Conservation (phyloP, 1,140 invertebrate genomes). For the Neotoxoptera formosana region DNA sequence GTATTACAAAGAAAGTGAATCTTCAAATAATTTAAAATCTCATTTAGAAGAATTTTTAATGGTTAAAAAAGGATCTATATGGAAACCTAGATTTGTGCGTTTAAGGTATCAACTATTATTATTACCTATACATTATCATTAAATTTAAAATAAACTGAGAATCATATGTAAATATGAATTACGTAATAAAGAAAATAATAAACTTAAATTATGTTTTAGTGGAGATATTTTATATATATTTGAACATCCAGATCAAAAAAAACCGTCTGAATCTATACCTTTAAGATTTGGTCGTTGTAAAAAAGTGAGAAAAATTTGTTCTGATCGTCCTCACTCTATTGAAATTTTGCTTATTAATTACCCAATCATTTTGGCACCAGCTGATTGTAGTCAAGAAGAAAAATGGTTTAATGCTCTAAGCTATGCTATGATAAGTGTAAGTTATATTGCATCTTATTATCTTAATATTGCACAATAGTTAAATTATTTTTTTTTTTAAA, state of each 20-base stretch:
- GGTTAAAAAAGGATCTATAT: constrained; percentile 41
- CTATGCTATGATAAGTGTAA: not conserved
- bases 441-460: not conserved
- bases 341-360: constrained; percentile 22
- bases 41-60: constrained; percentile 54
- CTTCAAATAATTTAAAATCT: constrained; percentile 8
- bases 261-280: constrained; percentile 28
- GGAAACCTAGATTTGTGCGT: constrained; percentile 48
- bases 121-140: not conserved
- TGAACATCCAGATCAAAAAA: not conserved
- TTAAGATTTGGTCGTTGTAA: constrained; percentile 52
- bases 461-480: no score
- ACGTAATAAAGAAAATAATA: not conserved
- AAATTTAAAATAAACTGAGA: not conserved
- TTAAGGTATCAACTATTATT: constrained; percentile 25
- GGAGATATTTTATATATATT: constrained; percentile 46
- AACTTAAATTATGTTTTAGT: constrained; percentile 17
- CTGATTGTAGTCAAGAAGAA: constrained; percentile 52
- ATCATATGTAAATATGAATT: not conserved
- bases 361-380: constrained; percentile 38
- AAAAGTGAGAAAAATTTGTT: constrained; percentile 30
- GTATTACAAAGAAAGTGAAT: constrained; percentile 51
- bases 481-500: not conserved
- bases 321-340: constrained; percentile 40
- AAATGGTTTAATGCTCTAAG: constrained; percentile 54